These are phyloP conservation scores for Hippocampus barbouri DNA, from an alignment of 2,113 vertebrate genomes.

Conservation along the genomic window DNA sequence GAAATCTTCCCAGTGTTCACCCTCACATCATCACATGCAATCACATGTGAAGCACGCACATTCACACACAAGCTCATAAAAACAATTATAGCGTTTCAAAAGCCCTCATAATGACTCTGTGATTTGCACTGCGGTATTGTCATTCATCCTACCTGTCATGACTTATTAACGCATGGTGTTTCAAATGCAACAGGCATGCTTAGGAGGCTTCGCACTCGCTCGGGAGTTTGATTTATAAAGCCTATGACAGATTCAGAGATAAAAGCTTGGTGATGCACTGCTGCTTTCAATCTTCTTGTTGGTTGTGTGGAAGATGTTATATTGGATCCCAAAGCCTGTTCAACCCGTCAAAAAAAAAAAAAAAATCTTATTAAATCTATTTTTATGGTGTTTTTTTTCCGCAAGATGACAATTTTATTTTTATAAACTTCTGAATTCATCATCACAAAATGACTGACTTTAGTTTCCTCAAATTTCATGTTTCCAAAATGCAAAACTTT, in stretches of 20 bases:
- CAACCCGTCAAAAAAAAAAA: background rate
- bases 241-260: background rate
- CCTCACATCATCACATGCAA: constrained; percentile 43
- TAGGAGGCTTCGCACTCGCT: background rate
- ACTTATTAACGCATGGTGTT: constrained; percentile 45
- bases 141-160: constrained; percentile 55
- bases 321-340: background rate
- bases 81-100: constrained; percentile 58
- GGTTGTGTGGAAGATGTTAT: background rate
- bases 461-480: too few relatives aligned
- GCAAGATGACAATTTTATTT: background rate
- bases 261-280: background rate
- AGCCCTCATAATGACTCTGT: constrained; percentile 47
- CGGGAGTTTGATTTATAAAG: background rate
- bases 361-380: too few relatives aligned
- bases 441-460: too few relatives aligned
- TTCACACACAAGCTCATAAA: constrained; percentile 36
- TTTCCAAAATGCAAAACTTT: too few relatives aligned
- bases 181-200: constrained; percentile 43
- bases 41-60: constrained; percentile 15
- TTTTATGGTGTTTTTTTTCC: too few relatives aligned
- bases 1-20: constrained; percentile 53
- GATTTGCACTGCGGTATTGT: constrained; percentile 42
- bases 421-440: too few relatives aligned
- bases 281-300: background rate